phyloP scores from a whole-genome alignment of 2,797 vertebrate genomes.

The Erethizon dorsatum region DNA sequence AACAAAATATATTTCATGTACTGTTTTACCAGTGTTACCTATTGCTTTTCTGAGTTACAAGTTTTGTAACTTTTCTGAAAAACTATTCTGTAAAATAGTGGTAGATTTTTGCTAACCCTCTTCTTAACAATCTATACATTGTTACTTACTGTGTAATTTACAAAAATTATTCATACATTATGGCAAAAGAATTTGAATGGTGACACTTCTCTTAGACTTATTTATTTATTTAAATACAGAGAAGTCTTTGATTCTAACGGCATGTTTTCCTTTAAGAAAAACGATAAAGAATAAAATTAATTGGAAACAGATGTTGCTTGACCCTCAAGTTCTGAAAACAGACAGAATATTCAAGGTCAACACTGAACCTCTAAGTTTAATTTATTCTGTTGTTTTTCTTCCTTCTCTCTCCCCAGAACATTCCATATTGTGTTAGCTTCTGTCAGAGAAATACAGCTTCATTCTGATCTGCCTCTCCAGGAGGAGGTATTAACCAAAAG shows the following conservation, averaged over 20 bases:
- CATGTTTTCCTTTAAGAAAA: slow-evolving; percentile 70
- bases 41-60: neutral
- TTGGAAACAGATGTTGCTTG: slow-evolving; percentile 54
- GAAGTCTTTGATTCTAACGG: slow-evolving; percentile 53
- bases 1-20: neutral
- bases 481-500: neutral
- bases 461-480: neutral
- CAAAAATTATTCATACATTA: neutral
- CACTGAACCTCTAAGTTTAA: slow-evolving; percentile 22
- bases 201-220: neutral
- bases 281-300: slow-evolving; percentile 75
- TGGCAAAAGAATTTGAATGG: neutral
- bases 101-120: neutral
- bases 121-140: neutral
- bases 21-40: neutral
- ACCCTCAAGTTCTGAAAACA: slow-evolving; percentile 70
- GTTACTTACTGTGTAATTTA: neutral
- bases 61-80: neutral
- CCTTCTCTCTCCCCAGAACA: neutral
- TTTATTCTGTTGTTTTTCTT: slow-evolving; percentile 66
- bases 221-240: slow-evolving; percentile 36
- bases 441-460: slow-evolving; percentile 25
- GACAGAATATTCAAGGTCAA: slow-evolving; percentile 54
- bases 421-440: slow-evolving; percentile 40
- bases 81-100: neutral